phyloP scores from a whole-genome alignment of 2,113 vertebrate genomes.

The Nibea coibor region DNA sequence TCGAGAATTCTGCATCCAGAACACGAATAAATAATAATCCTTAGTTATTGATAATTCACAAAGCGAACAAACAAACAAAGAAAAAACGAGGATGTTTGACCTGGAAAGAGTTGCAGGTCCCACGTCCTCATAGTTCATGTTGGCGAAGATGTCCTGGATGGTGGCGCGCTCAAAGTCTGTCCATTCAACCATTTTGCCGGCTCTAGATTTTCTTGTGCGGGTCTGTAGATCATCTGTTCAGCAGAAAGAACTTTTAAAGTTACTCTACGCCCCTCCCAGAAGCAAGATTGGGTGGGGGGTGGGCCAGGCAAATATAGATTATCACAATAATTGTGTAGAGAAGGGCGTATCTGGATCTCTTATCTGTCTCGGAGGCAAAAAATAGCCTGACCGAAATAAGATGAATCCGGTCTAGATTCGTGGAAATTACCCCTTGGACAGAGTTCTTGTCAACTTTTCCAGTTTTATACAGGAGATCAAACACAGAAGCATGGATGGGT shows the following conservation, averaged over 20 bases:
- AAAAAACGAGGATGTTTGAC: background rate
- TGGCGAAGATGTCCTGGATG: slow-evolving; percentile 70
- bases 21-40: too few relatives aligned
- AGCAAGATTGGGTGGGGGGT: background rate
- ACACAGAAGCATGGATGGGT: too few relatives aligned
- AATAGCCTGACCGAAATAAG: too few relatives aligned
- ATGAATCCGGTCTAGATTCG: too few relatives aligned
- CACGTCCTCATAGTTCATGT: slow-evolving; percentile 53
- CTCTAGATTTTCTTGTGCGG: background rate
- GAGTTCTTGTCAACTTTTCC: too few relatives aligned
- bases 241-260: slow-evolving; percentile 27
- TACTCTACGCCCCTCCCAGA: background rate
- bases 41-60: background rate
- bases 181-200: slow-evolving; percentile 77
- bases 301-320: background rate
- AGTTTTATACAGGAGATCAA: too few relatives aligned
- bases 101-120: slow-evolving; percentile 58
- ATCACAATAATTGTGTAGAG: background rate
- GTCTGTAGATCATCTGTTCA: background rate
- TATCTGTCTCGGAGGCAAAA: background rate
- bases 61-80: too few relatives aligned
- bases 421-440: too few relatives aligned
- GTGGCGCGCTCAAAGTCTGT: slow-evolving; percentile 71
- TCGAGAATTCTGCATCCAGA: background rate
- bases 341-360: background rate